phyloP scores from a whole-genome alignment of 1,140 invertebrate species.

The Drosophila fuyamai region DNA sequence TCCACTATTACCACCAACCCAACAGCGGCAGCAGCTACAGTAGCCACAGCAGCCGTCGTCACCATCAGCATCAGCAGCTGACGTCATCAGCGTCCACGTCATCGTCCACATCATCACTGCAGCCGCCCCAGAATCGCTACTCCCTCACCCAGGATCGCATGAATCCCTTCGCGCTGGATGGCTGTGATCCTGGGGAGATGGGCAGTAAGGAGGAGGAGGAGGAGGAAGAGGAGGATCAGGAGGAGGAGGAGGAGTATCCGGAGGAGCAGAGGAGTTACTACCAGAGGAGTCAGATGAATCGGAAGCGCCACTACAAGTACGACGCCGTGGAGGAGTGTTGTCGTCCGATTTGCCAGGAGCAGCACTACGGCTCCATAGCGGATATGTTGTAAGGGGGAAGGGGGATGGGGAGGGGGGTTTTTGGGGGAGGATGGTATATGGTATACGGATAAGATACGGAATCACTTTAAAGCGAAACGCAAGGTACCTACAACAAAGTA shows the following conservation, averaged over 20 bases:
- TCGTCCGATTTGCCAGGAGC: slow-evolving; percentile 75
- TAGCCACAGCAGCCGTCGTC: slow-evolving; percentile 30
- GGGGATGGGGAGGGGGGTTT: neutral
- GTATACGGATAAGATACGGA: neutral
- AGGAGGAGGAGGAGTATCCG: neutral
- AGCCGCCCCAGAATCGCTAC: slow-evolving; percentile 18
- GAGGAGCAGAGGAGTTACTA: slow-evolving; percentile 16
- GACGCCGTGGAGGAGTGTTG: slow-evolving; percentile 76
- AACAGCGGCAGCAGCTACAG: slow-evolving; percentile 37
- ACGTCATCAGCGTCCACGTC: slow-evolving; percentile 36
- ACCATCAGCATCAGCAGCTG: slow-evolving; percentile 39
- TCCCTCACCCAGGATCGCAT: slow-evolving; percentile 11
- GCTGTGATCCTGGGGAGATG: neutral
- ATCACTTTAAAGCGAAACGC: slow-evolving; percentile 49
- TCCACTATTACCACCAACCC: slow-evolving; percentile 77
- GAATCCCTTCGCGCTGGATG: slow-evolving; percentile 34
- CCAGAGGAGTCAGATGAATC: slow-evolving; percentile 43
- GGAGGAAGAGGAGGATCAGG: neutral
- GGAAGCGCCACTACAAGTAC: slow-evolving; percentile 65
- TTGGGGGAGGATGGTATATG: too few species aligned
- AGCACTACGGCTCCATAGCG: slow-evolving; percentile 67
- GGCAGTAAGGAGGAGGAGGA: neutral
- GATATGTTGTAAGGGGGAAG: slow-evolving; percentile 63
- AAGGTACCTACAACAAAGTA: slow-evolving; percentile 71
- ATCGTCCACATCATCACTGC: slow-evolving; percentile 42